A percentile compares a stretch with the other conserved stretches of the same genome.
These are phyloP conservation scores for Coranthus polyacanthus DNA, from an alignment of 2,797 vertebrate species.

Conservation along the genomic window DNA sequence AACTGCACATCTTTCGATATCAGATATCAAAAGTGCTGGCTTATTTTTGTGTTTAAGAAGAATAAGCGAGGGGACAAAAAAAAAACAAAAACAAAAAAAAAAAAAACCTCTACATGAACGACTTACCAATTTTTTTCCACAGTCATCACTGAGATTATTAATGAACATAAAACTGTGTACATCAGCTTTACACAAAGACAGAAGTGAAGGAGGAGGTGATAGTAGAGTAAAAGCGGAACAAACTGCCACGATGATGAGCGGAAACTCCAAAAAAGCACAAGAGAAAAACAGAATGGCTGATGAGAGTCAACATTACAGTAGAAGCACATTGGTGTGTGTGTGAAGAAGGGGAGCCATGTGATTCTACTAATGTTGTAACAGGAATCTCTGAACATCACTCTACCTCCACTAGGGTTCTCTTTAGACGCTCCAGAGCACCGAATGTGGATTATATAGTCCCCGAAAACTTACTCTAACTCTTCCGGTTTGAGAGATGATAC, in stretches of 20 bases:
- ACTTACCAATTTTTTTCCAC: constrained; percentile 69
- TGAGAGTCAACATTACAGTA: constrained; percentile 73
- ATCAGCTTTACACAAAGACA: constrained; percentile 42
- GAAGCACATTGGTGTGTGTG: constrained; percentile 73
- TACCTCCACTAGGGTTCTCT: constrained; percentile 66
- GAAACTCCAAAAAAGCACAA: constrained; percentile 43
- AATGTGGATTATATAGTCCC: not conserved
- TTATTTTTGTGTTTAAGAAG: constrained; percentile 28
- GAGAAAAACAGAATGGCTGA: constrained; percentile 57
- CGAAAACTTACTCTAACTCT: too few species aligned
- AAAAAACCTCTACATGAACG: constrained; percentile 39
- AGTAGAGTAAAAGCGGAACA: constrained; percentile 35
- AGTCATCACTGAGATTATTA: constrained; percentile 35
- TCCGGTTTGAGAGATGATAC: too few species aligned
- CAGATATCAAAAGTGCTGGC: constrained; percentile 62
- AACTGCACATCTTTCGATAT: constrained; percentile 64
- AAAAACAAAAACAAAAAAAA: too few species aligned
- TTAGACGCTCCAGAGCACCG: not conserved
- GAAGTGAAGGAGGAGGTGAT: constrained; percentile 36
- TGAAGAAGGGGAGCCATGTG: constrained; percentile 57
- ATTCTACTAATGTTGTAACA: constrained; percentile 81
- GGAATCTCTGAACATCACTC: constrained; percentile 79
- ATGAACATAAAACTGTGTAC: constrained; percentile 30
- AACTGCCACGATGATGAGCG: constrained; percentile 39
- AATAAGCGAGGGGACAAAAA: not conserved